A percentile compares a stretch with the other conserved stretches of the same genome.
Evolutionary conservation across 2,888 invertebrate genomes (phyloP).

Genomic region (Zhuqinia jingwanae): DNA sequence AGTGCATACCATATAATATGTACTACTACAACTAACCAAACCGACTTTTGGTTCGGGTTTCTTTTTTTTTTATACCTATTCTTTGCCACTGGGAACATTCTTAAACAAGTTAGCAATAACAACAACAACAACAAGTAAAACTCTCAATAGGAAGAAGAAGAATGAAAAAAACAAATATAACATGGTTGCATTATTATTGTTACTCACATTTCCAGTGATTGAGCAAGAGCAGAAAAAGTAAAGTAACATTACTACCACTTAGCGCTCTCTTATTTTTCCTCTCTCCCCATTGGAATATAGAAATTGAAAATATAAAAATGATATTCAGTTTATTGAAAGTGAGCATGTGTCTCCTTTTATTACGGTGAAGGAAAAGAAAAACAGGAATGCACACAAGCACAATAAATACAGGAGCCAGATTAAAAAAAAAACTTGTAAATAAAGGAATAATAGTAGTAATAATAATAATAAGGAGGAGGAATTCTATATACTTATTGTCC

Average conservation of each 20-base stretch:
- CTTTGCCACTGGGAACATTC: background rate
- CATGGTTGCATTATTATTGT: conserved; percentile 21
- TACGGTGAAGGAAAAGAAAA: conserved; percentile 1
- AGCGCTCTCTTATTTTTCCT: background rate
- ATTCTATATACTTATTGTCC: background rate
- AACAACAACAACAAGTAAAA: background rate
- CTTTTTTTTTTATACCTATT: conserved; percentile 2
- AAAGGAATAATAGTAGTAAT: too few species aligned
- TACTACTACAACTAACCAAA: background rate
- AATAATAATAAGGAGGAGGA: background rate
- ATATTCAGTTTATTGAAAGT: conserved; percentile 38
- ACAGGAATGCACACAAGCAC: background rate
- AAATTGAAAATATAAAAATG: conserved; percentile 2
- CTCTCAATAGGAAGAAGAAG: conserved; percentile 3
- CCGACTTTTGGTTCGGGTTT: background rate
- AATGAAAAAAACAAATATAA: background rate
- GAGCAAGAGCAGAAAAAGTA: conserved; percentile 23
- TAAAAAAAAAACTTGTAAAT: too few species aligned
- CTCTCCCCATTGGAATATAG: background rate
- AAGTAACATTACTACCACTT: conserved; percentile 37
- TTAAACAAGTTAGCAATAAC: conserved; percentile 7
- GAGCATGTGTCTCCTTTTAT: conserved; percentile 45
- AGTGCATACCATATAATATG: too few species aligned
- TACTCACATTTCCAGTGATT: conserved; percentile 41
- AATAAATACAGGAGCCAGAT: too few species aligned